phyloP scores from a whole-genome alignment of 2,797 vertebrate genomes.

The Spinibarbus caldwelli region DNA sequence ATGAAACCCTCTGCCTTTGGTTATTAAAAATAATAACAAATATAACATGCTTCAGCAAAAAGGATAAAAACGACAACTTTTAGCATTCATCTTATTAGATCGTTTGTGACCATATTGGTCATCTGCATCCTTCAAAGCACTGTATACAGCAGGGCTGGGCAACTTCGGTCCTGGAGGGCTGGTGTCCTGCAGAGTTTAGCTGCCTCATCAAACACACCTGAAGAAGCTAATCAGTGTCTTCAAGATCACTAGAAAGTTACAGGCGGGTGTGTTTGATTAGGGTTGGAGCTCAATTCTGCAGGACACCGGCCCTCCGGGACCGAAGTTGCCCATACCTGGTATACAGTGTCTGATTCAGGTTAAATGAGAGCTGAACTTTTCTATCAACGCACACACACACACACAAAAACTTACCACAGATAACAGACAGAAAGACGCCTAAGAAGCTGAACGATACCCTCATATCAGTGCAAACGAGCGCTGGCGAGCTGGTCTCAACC shows the following conservation, averaged over 20 bases:
- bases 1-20: not conserved
- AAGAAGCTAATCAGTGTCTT: no score
- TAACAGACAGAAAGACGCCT: slow-evolving; percentile 76
- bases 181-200: no score
- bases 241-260: no score
- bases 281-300: no score
- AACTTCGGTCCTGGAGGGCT: no score
- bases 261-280: no score
- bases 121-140: not conserved
- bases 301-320: no score
- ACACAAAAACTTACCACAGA: slow-evolving; percentile 75
- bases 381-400: not conserved
- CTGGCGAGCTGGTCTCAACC: slow-evolving; percentile 65
- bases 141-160: no score
- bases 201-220: no score
- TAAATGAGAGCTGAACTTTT: not conserved
- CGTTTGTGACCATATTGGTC: not conserved
- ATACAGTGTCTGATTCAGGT: not conserved
- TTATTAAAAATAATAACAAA: not conserved
- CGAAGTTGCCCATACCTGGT: no score
- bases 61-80: not conserved
- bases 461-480: slow-evolving; percentile 78
- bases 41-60: not conserved
- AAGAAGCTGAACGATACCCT: slow-evolving; percentile 76
- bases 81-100: not conserved